Conservation (phyloP, 2,797 vertebrate species). For the Sarcophilus harrisii region DNA sequence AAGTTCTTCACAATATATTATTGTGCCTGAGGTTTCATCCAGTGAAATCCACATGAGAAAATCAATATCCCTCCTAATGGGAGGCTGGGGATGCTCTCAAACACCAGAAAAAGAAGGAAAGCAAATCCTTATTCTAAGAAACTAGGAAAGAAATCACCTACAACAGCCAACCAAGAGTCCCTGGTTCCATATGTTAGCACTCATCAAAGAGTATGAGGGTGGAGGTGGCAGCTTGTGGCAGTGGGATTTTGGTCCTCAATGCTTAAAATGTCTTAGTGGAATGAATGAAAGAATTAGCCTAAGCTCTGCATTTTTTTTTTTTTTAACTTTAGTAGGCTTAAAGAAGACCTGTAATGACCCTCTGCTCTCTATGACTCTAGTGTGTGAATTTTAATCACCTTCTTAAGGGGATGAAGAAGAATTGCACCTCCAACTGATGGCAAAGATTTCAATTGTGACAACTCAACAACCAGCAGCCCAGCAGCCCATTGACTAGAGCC, state of each 20-base stretch:
- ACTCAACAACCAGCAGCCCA: background rate
- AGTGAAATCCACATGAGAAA: constrained; percentile 41
- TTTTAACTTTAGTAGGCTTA: constrained; percentile 72
- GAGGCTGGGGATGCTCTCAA: constrained; percentile 2
- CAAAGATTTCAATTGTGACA: constrained; percentile 29
- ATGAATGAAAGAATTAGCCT: constrained; percentile 72
- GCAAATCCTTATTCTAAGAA: constrained; percentile 38
- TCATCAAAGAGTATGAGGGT: background rate
- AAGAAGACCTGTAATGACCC: constrained; percentile 64
- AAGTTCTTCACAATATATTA: background rate
- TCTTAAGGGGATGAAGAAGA: constrained; percentile 6
- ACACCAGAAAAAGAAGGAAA: constrained; percentile 35
- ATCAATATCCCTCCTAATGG: constrained; percentile 30
- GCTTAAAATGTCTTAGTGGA: constrained; percentile 61
- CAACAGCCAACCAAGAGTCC: constrained; percentile 38
- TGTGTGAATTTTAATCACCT: constrained; percentile 68
- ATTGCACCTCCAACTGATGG: constrained; percentile 38
- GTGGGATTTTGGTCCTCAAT: constrained; percentile 13
- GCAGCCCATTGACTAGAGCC: background rate
- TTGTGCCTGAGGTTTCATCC: background rate
- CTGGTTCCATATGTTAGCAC: constrained; percentile 47
- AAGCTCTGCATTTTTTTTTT: constrained; percentile 76
- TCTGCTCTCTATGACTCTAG: constrained; percentile 47
- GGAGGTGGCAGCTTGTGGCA: constrained; percentile 7
- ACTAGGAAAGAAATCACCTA: constrained; percentile 12